Percentiles rank a stretch among this genome's conserved stretches.
phyloP scores from a whole-genome alignment of 2,888 invertebrate genomes.

The Pammene fasciana region DNA sequence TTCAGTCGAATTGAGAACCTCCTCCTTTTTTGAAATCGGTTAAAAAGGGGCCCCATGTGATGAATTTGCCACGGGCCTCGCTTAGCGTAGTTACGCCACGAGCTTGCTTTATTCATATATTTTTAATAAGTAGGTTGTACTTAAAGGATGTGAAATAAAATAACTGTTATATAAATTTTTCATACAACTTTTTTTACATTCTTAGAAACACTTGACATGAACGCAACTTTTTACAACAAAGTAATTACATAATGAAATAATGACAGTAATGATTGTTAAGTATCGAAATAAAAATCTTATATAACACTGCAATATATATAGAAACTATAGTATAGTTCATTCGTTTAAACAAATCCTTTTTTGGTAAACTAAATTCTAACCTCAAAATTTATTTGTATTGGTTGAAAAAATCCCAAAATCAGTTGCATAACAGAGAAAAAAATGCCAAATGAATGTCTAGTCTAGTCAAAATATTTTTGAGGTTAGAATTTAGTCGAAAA shows the following conservation, averaged over 20 bases:
- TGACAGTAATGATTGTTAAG: conserved; percentile 60
- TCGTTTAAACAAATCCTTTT: neutral
- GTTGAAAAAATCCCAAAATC: neutral
- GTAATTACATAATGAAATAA: conserved; percentile 58
- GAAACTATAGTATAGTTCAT: conserved; percentile 1
- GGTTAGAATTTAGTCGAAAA: conserved; percentile 2
- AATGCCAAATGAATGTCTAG: too few relatives aligned
- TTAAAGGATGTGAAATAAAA: too few relatives aligned
- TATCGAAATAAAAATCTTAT: conserved; percentile 62
- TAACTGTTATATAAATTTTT: conserved; percentile 56
- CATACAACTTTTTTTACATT: conserved; percentile 67
- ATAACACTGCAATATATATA: conserved; percentile 58
- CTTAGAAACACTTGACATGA: conserved; percentile 62
- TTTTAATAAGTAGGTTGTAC: too few relatives aligned
- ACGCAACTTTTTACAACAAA: conserved; percentile 73
- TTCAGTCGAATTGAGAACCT: too few relatives aligned
- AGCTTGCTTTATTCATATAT: too few relatives aligned
- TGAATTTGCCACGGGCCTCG: too few relatives aligned
- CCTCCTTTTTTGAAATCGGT: too few relatives aligned
- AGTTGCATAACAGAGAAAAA: too few relatives aligned
- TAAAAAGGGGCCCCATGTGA: too few relatives aligned
- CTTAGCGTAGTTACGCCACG: too few relatives aligned
- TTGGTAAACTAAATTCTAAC: conserved; percentile 9
- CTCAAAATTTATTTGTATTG: neutral
- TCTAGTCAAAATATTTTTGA: neutral